Conservation (phyloP, 2,113 vertebrate species). For the Conger conger region DNA sequence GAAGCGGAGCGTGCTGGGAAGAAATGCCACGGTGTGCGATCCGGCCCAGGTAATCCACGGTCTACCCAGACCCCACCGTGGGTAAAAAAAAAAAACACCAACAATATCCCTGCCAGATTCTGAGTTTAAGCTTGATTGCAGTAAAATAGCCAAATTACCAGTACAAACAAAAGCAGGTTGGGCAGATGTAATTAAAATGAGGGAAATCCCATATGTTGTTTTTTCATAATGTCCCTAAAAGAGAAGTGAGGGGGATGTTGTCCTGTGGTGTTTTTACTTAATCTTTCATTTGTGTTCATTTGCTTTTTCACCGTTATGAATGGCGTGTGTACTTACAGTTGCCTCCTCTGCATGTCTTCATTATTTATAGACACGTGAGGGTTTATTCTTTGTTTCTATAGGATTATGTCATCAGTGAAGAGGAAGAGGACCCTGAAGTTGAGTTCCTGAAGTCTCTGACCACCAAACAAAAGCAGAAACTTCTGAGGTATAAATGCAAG, state of each 20-base stretch:
- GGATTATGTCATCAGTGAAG: slow-evolving; percentile 91
- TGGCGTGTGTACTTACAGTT: background rate
- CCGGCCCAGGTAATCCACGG: slow-evolving; percentile 93
- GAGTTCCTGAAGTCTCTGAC: slow-evolving; percentile 95
- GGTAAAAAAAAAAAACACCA: slow-evolving; percentile 69
- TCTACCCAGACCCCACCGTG: slow-evolving; percentile 47
- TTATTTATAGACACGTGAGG: background rate
- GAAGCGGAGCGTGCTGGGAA: slow-evolving; percentile 98
- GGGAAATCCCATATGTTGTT: slow-evolving; percentile 25
- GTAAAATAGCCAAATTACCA: slow-evolving; percentile 70
- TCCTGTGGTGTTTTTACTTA: background rate
- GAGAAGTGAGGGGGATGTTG: background rate
- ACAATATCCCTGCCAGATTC: slow-evolving; percentile 65
- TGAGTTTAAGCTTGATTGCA: slow-evolving; percentile 77
- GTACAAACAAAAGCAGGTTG: slow-evolving; percentile 26
- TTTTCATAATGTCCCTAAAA: slow-evolving; percentile 4
- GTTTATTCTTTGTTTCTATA: slow-evolving; percentile 47
- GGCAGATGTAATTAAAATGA: slow-evolving; percentile 41
- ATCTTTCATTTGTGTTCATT: background rate
- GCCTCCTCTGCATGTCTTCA: background rate
- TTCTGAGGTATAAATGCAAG: slow-evolving; percentile 77
- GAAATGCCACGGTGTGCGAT: slow-evolving; percentile 93
- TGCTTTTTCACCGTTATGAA: background rate
- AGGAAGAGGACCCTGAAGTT: slow-evolving; percentile 93
- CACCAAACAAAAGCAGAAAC: slow-evolving; percentile 94